Base-by-base conservation (phyloP, 2,113 vertebrate genomes). In the Paedocypris sp. region DNA sequence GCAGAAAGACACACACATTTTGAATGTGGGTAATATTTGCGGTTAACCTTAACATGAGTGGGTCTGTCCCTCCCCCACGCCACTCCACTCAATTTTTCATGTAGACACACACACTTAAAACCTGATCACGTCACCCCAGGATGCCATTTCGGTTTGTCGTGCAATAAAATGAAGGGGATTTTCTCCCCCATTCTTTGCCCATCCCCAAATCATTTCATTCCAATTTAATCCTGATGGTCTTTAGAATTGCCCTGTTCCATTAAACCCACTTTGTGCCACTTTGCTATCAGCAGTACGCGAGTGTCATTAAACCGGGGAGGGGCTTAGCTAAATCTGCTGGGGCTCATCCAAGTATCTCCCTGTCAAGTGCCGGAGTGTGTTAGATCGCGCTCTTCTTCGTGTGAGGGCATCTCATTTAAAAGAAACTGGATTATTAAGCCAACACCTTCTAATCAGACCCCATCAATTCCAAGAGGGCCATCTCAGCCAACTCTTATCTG, bases 201-300 rank as follows among this genome's bases (percentile, higher is more conserved):
- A 31, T 52, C 35, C 18, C 47, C 45, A 71, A 69, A 69, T 66
- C 62, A 62, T 67, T 64, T 64, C 20, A 46, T 65, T 67, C 57
- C 52, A 69, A 65, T 58, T 68, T 62, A 68, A 65, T 68, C 61
- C 57, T 62, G 64, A 73, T 67, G 53, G 60, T 66, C 63, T 69
- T 66, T 65, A 66, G 42, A 69, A 66, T 71, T 64, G 59, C 61
- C 54, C 47, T 41, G 32, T 65, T 62, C 65, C 61, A 54, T 59
- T 73, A 70, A 73, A 70, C 57, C 62, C 58, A 62, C 65, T 64
- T 64, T 64, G 68, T 31, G 46, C 20, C 63, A 57, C 49, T 70
- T 58, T 43, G 38, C 60, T 63, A 51, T 64, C 33, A 60, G 53
- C 45, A 64, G 31, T 15, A 32, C 29, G 63, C 20, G 20, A 36